Evolutionary conservation across 2,797 vertebrate genomes (phyloP).

Genomic region (Australoheros facetus): DNA sequence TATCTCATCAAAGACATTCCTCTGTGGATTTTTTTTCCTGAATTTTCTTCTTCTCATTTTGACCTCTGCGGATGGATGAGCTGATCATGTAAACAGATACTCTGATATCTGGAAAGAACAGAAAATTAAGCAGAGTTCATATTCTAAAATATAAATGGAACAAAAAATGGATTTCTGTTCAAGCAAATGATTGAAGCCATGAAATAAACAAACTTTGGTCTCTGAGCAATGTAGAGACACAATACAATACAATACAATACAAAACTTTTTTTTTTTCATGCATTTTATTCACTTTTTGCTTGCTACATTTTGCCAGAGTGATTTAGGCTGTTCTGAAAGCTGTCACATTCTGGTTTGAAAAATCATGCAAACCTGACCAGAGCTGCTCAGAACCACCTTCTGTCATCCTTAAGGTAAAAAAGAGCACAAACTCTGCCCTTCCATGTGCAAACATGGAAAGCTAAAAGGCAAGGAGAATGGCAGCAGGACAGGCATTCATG

Average conservation of each 20-base stretch:
- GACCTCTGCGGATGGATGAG: slow-evolving; percentile 38
- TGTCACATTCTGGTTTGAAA: neutral
- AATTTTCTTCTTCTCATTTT: slow-evolving; percentile 36
- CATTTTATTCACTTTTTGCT: neutral
- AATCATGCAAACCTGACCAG: neutral
- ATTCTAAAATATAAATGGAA: slow-evolving; percentile 3
- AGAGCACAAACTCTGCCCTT: too few relatives aligned
- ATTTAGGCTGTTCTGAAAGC: neutral
- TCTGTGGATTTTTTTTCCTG: slow-evolving; percentile 8
- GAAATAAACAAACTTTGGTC: neutral
- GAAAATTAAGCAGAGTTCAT: slow-evolving; percentile 18
- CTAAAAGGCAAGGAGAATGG: too few relatives aligned
- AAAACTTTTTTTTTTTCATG: neutral
- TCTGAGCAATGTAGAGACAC: neutral
- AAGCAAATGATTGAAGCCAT: neutral
- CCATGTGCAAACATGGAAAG: too few relatives aligned
- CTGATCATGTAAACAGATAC: slow-evolving; percentile 52
- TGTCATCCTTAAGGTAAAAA: too few relatives aligned
- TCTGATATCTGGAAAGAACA: slow-evolving; percentile 21
- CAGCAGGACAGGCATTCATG: too few relatives aligned
- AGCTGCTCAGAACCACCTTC: neutral
- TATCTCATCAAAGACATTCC: slow-evolving; percentile 37
- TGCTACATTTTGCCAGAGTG: neutral
- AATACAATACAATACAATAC: neutral
- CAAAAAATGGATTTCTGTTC: slow-evolving; percentile 22